Evolutionary conservation across 2,797 vertebrate species (phyloP).

Genomic region (Coranthus polyacanthus): DNA sequence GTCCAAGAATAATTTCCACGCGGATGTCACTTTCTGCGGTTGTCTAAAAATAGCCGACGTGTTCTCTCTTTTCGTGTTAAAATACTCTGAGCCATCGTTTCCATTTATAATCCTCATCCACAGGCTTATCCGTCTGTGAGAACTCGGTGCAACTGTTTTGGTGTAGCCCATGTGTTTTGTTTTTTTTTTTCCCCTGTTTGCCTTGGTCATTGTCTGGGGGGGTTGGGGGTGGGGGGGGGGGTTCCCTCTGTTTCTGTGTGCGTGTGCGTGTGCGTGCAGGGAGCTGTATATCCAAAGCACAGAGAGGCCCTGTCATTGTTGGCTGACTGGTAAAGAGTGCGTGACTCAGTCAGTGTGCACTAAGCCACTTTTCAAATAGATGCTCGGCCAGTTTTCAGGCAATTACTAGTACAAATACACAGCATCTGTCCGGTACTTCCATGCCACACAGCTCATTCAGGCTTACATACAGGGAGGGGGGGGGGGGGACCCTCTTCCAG

Average conservation of each 20-base stretch:
- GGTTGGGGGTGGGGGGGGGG: too few relatives aligned
- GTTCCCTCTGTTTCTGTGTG: slow-evolving; percentile 11
- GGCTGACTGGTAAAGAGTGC: slow-evolving; percentile 45
- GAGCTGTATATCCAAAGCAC: slow-evolving; percentile 22
- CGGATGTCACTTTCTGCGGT: not conserved
- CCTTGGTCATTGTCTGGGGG: slow-evolving; percentile 2
- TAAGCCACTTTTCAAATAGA: slow-evolving; percentile 60
- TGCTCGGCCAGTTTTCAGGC: slow-evolving; percentile 55
- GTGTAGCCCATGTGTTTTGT: slow-evolving; percentile 11
- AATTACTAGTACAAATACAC: slow-evolving; percentile 64
- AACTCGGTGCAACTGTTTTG: not conserved
- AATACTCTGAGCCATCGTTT: slow-evolving; percentile 15
- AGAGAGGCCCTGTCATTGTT: slow-evolving; percentile 45
- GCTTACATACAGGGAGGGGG: not conserved
- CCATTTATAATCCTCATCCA: slow-evolving; percentile 20
- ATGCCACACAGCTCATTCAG: slow-evolving; percentile 25
- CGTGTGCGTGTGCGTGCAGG: slow-evolving; percentile 4
- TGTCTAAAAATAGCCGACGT: slow-evolving; percentile 43
- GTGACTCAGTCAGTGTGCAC: slow-evolving; percentile 46
- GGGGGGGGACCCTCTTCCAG: slow-evolving; percentile 13
- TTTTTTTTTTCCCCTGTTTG: too few relatives aligned
- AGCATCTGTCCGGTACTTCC: slow-evolving; percentile 51
- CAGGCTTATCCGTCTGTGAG: slow-evolving; percentile 23
- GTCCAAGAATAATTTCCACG: slow-evolving; percentile 13
- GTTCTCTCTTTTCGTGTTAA: slow-evolving; percentile 20